phyloP scores from a whole-genome alignment of 2,888 invertebrate species.

The Loripinus fragilis region DNA sequence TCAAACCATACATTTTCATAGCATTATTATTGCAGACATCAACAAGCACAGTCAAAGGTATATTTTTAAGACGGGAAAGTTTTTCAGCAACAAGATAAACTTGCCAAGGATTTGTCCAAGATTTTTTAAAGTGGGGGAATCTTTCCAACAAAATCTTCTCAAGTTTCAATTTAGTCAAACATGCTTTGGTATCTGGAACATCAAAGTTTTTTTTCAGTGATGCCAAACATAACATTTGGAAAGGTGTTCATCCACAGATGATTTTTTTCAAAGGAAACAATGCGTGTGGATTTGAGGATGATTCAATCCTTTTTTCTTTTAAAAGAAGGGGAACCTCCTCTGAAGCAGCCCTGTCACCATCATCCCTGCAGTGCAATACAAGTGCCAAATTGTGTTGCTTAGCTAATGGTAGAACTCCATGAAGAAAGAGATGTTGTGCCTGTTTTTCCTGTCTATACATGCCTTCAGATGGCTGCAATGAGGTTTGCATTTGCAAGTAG shows the following conservation, averaged over 20 bases:
- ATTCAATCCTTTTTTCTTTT: not conserved
- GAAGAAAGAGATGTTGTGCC: constrained; percentile 8
- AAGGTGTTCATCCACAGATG: not conserved
- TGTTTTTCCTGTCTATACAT: not conserved
- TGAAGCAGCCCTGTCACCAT: constrained; percentile 6
- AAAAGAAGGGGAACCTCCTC: not conserved
- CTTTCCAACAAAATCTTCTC: not conserved
- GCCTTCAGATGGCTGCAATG: not conserved
- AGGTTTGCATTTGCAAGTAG: not conserved
- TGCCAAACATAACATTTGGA: constrained; percentile 11
- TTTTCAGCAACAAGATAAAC: too few relatives aligned
- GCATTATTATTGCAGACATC: too few relatives aligned
- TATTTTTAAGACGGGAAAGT: too few relatives aligned
- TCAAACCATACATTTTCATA: too few relatives aligned
- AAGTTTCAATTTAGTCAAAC: not conserved
- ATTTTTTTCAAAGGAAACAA: not conserved
- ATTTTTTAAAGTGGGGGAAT: too few relatives aligned
- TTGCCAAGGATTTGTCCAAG: too few relatives aligned
- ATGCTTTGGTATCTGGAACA: not conserved
- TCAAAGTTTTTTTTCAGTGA: not conserved
- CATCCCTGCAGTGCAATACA: constrained; percentile 18
- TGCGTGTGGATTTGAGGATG: not conserved
- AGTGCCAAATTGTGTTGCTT: constrained; percentile 4
- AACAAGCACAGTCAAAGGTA: too few relatives aligned
- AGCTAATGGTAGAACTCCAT: constrained; percentile 9